These are phyloP conservation scores for Nesogale talazaci DNA, from an alignment of 2,113 vertebrate species.

Conservation along the genomic window DNA sequence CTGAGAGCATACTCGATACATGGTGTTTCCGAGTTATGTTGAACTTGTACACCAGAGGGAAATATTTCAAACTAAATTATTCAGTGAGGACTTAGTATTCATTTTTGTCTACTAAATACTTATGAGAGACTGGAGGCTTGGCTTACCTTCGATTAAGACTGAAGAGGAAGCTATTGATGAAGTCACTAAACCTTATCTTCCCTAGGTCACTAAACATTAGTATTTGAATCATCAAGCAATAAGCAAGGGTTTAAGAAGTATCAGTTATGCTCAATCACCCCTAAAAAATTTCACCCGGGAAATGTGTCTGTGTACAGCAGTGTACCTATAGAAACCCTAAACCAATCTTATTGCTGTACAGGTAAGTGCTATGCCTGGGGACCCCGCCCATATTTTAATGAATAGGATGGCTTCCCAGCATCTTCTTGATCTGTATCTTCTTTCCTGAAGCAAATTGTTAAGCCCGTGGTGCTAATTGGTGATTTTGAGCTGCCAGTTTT, in stretches of 20 bases:
- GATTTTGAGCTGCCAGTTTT: not conserved
- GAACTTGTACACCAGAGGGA: constrained; percentile 78
- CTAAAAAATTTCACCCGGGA: not conserved
- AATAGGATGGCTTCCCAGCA: not conserved
- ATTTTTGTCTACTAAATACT: constrained; percentile 78
- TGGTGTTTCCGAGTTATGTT: constrained; percentile 78
- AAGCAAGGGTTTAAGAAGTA: not conserved
- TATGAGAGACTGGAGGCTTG: constrained; percentile 71
- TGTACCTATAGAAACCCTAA: not conserved
- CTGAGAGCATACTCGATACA: constrained; percentile 80
- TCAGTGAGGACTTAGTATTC: constrained; percentile 82
- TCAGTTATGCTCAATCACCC: not conserved
- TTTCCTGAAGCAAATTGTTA: not conserved
- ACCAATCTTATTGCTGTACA: not conserved
- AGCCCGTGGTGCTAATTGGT: not conserved
- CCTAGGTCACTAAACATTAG: not conserved
- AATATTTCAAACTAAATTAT: constrained; percentile 84
- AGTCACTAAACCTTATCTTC: constrained; percentile 42
- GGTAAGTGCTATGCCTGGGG: not conserved
- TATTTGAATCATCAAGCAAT: not conserved
- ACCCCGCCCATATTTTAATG: not conserved
- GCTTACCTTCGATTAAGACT: constrained; percentile 69
- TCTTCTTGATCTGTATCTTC: not conserved
- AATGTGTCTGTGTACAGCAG: not conserved
- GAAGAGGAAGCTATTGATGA: constrained; percentile 17